Evolutionary conservation across 2,888 invertebrate genomes (phyloP).

Genomic region (Neoitamus cyanurus): DNA sequence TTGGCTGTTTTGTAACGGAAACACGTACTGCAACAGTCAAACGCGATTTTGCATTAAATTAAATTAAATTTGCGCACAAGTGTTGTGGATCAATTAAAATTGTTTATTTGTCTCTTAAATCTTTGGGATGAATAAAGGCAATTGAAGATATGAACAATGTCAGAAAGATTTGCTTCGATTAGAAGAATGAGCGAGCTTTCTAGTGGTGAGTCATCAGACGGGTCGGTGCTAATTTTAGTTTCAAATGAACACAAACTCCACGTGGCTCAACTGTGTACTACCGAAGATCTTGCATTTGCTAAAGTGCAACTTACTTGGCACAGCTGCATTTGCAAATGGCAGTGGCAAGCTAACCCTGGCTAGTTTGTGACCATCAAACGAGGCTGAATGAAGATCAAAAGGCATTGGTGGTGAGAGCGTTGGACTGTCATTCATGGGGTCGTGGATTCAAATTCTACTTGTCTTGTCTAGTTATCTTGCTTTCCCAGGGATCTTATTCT

Average conservation of each 20-base stretch:
- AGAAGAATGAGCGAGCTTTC: not conserved
- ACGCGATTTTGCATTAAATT: not conserved
- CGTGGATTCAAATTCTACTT: too few species aligned
- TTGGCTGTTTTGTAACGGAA: not conserved
- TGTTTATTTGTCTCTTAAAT: not conserved
- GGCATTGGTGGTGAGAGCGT: too few species aligned
- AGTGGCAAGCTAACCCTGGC: too few species aligned
- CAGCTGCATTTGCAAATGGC: too few species aligned
- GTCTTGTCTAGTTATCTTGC: too few species aligned
- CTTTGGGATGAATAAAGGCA: not conserved
- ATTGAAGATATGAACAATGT: not conserved
- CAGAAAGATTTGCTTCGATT: not conserved
- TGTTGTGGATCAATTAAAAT: not conserved
- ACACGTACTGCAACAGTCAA: not conserved
- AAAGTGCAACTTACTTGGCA: not conserved
- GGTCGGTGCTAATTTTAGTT: not conserved
- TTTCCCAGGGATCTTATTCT: too few species aligned
- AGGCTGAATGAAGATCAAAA: too few species aligned
- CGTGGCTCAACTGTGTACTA: not conserved
- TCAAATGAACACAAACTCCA: not conserved
- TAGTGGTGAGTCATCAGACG: not conserved
- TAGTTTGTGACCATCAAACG: too few species aligned
- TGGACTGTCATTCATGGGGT: too few species aligned
- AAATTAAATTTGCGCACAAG: not conserved
- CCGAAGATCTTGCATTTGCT: not conserved